Evolutionary conservation across 35 echinoderm and acorn worm genomes (phyloP).

Genomic region (Ptychodera flava): DNA sequence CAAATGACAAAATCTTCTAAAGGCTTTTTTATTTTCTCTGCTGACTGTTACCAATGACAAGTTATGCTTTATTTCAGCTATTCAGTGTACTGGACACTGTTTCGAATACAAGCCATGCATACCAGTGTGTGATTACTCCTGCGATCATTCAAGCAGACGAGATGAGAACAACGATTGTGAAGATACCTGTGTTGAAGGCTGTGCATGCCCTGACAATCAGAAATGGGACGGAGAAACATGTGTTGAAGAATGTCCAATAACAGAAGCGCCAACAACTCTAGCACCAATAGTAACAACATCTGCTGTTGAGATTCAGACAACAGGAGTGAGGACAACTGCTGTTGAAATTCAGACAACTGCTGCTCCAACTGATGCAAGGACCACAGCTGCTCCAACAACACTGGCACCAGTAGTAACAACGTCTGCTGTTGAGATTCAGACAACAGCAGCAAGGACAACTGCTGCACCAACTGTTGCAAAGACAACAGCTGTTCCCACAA

Average conservation of each 20-base stretch:
- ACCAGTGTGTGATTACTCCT: slow-evolving; percentile 33
- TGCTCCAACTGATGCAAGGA: background rate
- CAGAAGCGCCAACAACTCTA: background rate
- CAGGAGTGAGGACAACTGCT: background rate
- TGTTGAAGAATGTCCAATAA: background rate
- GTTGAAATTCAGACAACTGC: background rate
- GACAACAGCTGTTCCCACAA: no score
- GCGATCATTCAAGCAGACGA: background rate
- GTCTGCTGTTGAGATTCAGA: no score
- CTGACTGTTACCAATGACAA: background rate
- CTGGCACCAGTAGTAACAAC: background rate
- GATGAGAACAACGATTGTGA: background rate
- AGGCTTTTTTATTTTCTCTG: background rate
- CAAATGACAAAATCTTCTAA: background rate
- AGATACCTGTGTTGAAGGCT: slow-evolving; percentile 10
- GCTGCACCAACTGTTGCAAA: no score
- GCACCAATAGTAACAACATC: background rate
- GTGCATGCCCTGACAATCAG: slow-evolving; percentile 4
- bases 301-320: background rate
- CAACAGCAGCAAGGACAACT: no score
- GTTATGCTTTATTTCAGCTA: slow-evolving; percentile 33
- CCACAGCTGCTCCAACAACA: background rate
- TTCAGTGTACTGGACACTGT: slow-evolving; percentile 77
- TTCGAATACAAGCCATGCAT: slow-evolving; percentile 69
- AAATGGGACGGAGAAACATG: background rate